Percentiles rank a stretch among this genome's conserved stretches.
These are phyloP conservation scores for Acrobasis suavella DNA, from an alignment of 2,888 invertebrate species.

Conservation along the genomic window DNA sequence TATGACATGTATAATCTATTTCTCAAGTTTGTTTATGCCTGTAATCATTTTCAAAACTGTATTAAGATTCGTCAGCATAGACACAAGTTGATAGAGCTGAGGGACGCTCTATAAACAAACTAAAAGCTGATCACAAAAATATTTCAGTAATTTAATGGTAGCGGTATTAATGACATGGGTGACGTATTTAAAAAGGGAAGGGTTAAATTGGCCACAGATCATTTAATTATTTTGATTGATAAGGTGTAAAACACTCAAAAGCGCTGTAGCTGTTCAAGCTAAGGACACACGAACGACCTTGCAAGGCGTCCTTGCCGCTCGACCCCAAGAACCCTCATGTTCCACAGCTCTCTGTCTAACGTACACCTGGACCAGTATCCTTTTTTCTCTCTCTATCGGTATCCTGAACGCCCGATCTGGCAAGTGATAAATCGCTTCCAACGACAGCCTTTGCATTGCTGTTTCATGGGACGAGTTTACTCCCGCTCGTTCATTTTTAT, in stretches of 20 bases:
- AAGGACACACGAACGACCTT: constrained; percentile 68
- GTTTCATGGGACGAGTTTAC: constrained; percentile 56
- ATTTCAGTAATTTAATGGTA: no score
- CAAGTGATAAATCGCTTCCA: constrained; percentile 68
- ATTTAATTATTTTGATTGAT: constrained; percentile 37
- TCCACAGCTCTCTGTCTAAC: constrained; percentile 49
- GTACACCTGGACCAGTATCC: constrained; percentile 32
- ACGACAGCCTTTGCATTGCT: constrained; percentile 63
- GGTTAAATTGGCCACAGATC: neutral
- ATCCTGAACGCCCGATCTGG: constrained; percentile 52
- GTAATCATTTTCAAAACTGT: no score
- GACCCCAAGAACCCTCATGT: constrained; percentile 50
- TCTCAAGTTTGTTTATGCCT: no score
- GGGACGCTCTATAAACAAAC: no score
- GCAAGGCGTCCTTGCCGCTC: constrained; percentile 70
- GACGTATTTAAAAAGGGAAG: neutral
- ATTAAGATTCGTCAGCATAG: no score
- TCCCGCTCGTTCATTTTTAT: constrained; percentile 64
- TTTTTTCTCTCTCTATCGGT: constrained; percentile 46
- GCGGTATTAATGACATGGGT: no score
- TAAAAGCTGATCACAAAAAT: no score
- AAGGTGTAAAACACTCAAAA: constrained; percentile 38
- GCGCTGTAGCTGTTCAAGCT: constrained; percentile 44
- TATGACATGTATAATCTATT: no score
- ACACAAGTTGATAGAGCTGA: no score